A percentile compares a stretch with the other conserved stretches of the same genome.
Evolutionary conservation across 2,113 vertebrate genomes (phyloP).

Genomic region (Ceuthmochares aereus): DNA sequence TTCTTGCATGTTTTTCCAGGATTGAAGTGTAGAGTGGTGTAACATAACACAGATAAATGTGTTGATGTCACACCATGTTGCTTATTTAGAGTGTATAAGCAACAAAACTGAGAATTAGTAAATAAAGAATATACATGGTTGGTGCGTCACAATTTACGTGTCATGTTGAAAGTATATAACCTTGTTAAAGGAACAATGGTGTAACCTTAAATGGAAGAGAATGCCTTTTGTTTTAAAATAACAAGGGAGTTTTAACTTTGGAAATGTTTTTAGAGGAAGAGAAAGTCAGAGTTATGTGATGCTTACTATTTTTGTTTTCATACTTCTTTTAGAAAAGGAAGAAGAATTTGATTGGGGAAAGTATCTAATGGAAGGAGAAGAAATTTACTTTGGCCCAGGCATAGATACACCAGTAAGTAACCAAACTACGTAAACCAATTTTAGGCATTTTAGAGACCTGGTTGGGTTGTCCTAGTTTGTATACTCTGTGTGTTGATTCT

Average conservation of each 20-base stretch:
- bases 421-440: background rate
- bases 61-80: background rate
- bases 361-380: slow-evolving; percentile 94
- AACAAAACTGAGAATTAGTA: background rate
- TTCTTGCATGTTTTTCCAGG: slow-evolving; percentile 51
- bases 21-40: background rate
- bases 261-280: background rate
- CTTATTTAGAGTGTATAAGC: background rate
- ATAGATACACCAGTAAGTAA: slow-evolving; percentile 90
- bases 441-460: background rate
- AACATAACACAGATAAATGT: background rate
- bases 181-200: background rate
- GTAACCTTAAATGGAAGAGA: background rate
- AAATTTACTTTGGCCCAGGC: slow-evolving; percentile 82
- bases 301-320: slow-evolving; percentile 14
- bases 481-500: background rate
- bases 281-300: background rate
- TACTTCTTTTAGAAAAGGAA: slow-evolving; percentile 79
- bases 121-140: background rate
- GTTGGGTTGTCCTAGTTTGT: background rate
- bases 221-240: background rate
- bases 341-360: slow-evolving; percentile 94
- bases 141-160: background rate
- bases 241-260: background rate
- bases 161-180: background rate